A percentile compares a stretch with the other conserved stretches of the same genome.
Evolutionary conservation across 1,140 invertebrate species (phyloP).

Genomic region (Cydia pomonella): DNA sequence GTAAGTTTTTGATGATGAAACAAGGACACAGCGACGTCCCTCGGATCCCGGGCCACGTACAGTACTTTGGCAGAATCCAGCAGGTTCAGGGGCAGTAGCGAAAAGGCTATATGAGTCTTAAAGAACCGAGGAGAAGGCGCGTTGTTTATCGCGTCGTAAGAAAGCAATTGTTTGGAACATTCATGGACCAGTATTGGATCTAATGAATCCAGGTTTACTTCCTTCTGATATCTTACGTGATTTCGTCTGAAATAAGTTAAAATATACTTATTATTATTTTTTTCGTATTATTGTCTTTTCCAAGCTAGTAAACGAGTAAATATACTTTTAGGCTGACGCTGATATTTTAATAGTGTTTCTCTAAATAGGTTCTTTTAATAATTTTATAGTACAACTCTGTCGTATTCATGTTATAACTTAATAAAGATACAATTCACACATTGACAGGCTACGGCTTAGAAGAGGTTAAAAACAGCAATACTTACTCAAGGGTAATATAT

Average conservation of each 20-base stretch:
- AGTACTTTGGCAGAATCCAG: slow-evolving; percentile 80
- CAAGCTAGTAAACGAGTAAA: too few species aligned
- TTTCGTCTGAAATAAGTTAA: neutral
- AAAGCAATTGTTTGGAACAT: neutral
- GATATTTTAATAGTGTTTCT: too few species aligned
- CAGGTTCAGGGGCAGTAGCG: slow-evolving; percentile 57
- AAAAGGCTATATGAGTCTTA: slow-evolving; percentile 63
- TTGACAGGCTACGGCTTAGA: neutral
- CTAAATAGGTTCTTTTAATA: too few species aligned
- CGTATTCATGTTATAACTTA: too few species aligned
- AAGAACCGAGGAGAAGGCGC: slow-evolving; percentile 54
- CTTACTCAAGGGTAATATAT: slow-evolving; percentile 81
- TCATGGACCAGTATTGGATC: neutral
- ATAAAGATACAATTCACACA: too few species aligned
- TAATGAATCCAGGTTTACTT: neutral
- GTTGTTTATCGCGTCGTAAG: slow-evolving; percentile 24
- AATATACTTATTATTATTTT: too few species aligned
- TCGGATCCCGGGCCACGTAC: slow-evolving; percentile 90
- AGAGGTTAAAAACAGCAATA: slow-evolving; percentile 32
- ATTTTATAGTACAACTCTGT: too few species aligned
- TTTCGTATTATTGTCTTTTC: too few species aligned
- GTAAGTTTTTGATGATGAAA: slow-evolving; percentile 62
- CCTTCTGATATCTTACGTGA: neutral
- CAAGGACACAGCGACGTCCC: slow-evolving; percentile 91
- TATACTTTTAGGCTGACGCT: too few species aligned